phyloP scores from a whole-genome alignment of 92 coral and sea anemone species.

The Zoanthus gigantus region DNA sequence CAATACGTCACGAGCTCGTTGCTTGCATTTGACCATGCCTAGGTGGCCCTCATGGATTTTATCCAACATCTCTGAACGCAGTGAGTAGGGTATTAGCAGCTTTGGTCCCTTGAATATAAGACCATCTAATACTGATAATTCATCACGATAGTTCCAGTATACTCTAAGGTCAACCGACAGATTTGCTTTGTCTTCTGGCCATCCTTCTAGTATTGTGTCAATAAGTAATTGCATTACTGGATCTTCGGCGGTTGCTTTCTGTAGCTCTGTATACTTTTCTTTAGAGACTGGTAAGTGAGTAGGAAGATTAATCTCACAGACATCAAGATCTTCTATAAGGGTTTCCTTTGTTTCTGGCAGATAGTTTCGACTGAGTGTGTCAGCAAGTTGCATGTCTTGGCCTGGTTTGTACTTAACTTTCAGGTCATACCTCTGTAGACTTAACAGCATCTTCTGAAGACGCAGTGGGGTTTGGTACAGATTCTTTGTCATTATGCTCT shows the following conservation, averaged over 20 bases:
- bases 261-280: constrained; percentile 46
- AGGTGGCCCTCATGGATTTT: constrained; percentile 28
- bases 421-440: constrained; percentile 50
- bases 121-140: constrained; percentile 25
- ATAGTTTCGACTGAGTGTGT: constrained; percentile 54
- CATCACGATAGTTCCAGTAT: constrained; percentile 34
- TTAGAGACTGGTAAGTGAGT: constrained; percentile 44
- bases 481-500: constrained; percentile 25
- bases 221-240: constrained; percentile 40
- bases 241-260: constrained; percentile 55
- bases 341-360: constrained; percentile 42
- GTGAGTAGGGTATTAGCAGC: constrained; percentile 18
- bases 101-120: constrained; percentile 36
- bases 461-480: constrained; percentile 34
- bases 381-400: constrained; percentile 45
- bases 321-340: constrained; percentile 50
- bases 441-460: constrained; percentile 44
- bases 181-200: constrained; percentile 48
- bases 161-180: constrained; percentile 27
- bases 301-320: constrained; percentile 48
- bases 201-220: constrained; percentile 40
- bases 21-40: constrained; percentile 5
- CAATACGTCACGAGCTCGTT: constrained; percentile 33
- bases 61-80: constrained; percentile 27
- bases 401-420: constrained; percentile 48